Percentiles rank a stretch among this genome's conserved stretches.
These are phyloP conservation scores for Conus ventricosus DNA, from an alignment of 1,140 invertebrate genomes.

Conservation along the genomic window DNA sequence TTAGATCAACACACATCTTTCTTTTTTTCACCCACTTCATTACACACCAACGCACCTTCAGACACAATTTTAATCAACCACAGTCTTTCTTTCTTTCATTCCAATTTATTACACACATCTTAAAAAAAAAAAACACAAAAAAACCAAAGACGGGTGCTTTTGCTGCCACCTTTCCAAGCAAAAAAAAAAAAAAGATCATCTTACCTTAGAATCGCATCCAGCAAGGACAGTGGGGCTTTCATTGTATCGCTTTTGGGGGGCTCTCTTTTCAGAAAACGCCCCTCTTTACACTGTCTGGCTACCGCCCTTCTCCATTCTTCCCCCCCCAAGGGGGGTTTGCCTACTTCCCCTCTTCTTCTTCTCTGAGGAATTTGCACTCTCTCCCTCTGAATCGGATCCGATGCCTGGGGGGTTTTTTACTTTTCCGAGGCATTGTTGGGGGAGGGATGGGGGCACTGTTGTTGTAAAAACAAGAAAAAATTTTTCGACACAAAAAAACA, in stretches of 20 bases:
- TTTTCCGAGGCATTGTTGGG: background rate
- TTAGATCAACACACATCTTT: too few relatives aligned
- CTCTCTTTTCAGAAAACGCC: conserved; percentile 64
- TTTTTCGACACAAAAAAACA: background rate
- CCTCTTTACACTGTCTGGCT: conserved; percentile 38
- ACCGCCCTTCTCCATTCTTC: conserved; percentile 40
- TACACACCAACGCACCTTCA: too few relatives aligned
- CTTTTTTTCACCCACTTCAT: too few relatives aligned
- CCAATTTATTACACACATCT: too few relatives aligned
- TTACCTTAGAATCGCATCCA: conserved; percentile 86
- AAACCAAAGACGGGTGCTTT: too few relatives aligned
- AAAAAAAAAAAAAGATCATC: too few relatives aligned
- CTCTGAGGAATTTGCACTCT: conserved; percentile 33
- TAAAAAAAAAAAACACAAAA: too few relatives aligned
- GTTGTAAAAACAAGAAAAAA: background rate
- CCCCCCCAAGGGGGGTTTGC: background rate
- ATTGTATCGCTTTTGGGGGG: conserved; percentile 69
- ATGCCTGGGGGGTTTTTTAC: conserved; percentile 18
- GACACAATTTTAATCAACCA: too few relatives aligned
- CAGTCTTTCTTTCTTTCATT: too few relatives aligned
- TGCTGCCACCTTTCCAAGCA: too few relatives aligned
- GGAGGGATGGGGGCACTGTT: background rate
- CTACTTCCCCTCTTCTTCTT: conserved; percentile 25
- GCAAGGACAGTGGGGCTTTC: conserved; percentile 82
- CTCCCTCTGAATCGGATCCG: conserved; percentile 48